Evolutionary conservation across 2,113 vertebrate species (phyloP), one percentile per base, ranked within the genome.

Genomic region (Phylloscopus whistleri): DNA sequence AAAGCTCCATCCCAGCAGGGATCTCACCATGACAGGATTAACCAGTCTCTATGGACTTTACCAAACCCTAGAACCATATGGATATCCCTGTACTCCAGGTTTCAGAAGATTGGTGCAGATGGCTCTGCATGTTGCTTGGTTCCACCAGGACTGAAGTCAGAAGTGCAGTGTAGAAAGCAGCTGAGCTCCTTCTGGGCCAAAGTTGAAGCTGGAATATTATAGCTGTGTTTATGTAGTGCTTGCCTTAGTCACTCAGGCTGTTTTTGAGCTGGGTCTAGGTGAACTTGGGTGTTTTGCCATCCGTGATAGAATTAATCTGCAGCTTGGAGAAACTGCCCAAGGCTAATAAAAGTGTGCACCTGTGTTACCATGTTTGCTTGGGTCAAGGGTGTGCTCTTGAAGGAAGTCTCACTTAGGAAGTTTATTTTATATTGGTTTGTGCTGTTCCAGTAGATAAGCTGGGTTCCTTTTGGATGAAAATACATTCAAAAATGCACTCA

Each of bases 341-440:
- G 62, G 53, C n/a, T 78, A 52, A 31, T 58, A 16, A 64, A 64
- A 51, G 13, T 6, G 7, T 73, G 46, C 22, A 4, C 15, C 35
- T 41, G 0, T 0, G 0, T 43, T 75, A 20, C 15, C 23, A 13
- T 28, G n/a, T 59, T 62, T 58, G 8, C 24, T 84, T 1, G 1
- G 14, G 31, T 52, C 78, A 33, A 70, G 20, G 39, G 13, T 28
- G 44, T 64, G 52, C 56, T 81, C 46, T 74, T 66, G 30, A 67
- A 64, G 31, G 53, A 75, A 21, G 22, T 49, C 56, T 89, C 0
- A 20, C 27, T 48, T 52, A 28, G 53, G 28, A 85, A 91, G 10
- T 41, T 83, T 24, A 21, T 60, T 78, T 93, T 16, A 3, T 11
- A 1, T 17, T n/a, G 23, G 11, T 55, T 90, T 83, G 46, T 22